Evolutionary conservation across 1,140 invertebrate species (phyloP), one percentile per base, ranked within the genome.

Genomic region (Drosophila seguyi): DNA sequence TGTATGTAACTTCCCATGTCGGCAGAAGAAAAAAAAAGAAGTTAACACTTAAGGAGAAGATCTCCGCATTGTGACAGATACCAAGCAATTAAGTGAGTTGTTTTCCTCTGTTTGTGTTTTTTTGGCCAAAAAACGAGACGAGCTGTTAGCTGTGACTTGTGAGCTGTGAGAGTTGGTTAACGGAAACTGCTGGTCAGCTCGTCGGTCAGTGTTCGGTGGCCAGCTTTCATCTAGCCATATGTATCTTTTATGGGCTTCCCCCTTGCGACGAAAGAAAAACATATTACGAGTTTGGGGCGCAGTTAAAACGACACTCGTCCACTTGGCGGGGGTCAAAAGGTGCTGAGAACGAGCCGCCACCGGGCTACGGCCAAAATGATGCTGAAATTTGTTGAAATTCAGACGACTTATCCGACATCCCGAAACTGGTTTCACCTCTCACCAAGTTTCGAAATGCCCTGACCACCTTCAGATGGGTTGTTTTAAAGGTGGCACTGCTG

Each of bases 271-370:
- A 6, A 13, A 13, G 10, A 13, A 20, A 39, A 83, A 83, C 80
- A 83, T 75, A 73, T 69, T 75, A 66, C 68, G 71, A 61, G 55
- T 79, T 59, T 71, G 71, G 81, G 75, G 80, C 69, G 80, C 80
- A 71, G 47, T 82, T 83, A 79, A 79, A 81, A 80, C 76, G 66
- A 85, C 76, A 76, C 65, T 61, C 44, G 45, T 42, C 20, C 20
- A 38, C 41, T n/a, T n/a, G n/a, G 5, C 20, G 25, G 38, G 68
- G 82, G 82, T 86, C 82, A 87, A 86, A 87, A 86, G 82, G 82
- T 86, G 82, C 82, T 86, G 82, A 86, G 82, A 86, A 86, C 80
- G 83, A 62, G 81, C 78, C 55, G 25, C n/a, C n/a, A n/a, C n/a
- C n/a, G 25, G 16, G 14, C 13, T 3, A 25, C 22, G 31, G 52